phyloP scores from a whole-genome alignment of 1,140 invertebrate species.

The Saccostrea cuccullata region DNA sequence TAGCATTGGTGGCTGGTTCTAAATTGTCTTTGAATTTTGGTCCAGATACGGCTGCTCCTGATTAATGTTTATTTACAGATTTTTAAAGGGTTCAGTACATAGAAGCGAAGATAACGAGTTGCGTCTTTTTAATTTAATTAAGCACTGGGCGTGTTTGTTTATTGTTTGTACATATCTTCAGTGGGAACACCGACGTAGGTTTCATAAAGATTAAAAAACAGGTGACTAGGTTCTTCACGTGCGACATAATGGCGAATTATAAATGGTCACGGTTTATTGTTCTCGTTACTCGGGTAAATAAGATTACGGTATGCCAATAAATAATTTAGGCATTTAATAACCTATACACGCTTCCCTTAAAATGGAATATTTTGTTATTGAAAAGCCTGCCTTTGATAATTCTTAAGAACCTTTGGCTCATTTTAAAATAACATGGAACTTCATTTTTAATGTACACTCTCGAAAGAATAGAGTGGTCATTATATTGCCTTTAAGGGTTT shows the following conservation, averaged over 20 bases:
- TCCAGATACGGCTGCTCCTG: background rate
- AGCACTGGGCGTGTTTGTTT: conserved; percentile 25
- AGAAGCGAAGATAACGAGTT: background rate
- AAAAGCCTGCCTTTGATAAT: conserved; percentile 1
- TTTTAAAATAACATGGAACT: background rate
- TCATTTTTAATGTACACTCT: conserved; percentile 23
- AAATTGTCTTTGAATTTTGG: conserved; percentile 26
- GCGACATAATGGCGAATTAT: background rate
- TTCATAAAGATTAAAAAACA: conserved; percentile 6
- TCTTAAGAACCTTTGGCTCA: background rate
- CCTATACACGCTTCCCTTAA: background rate
- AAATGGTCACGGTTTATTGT: conserved; percentile 9
- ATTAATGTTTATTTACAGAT: conserved; percentile 32
- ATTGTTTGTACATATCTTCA: background rate
- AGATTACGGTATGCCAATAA: conserved; percentile 12
- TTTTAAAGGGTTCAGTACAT: conserved; percentile 10
- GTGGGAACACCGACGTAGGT: background rate
- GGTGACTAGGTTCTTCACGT: background rate
- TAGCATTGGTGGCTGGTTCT: background rate
- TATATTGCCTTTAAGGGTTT: background rate
- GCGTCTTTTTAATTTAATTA: conserved; percentile 33
- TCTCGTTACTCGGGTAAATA: conserved; percentile 18
- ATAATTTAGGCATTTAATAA: conserved; percentile 20
- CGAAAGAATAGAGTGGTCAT: background rate
- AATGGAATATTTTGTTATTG: conserved; percentile 9